These are phyloP conservation scores for Alligator mississippiensis DNA, from an alignment of 2,113 vertebrate genomes.

Conservation along the genomic window DNA sequence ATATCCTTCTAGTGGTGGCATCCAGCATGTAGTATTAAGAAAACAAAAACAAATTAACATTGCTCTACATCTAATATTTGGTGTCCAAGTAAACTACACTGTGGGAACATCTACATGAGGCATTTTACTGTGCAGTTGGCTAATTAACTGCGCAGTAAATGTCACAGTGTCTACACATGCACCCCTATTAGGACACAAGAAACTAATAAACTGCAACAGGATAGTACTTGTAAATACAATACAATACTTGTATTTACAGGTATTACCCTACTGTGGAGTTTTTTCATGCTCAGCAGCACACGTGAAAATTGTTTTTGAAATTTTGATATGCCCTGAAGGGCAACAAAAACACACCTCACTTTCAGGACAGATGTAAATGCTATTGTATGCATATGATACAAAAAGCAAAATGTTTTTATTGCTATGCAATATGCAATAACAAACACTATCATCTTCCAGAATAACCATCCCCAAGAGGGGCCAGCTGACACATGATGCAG, in stretches of 20 bases:
- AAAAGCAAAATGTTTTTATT: constrained; percentile 45
- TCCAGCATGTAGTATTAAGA: background rate
- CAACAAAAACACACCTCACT: constrained; percentile 40
- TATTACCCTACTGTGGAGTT: too few species aligned
- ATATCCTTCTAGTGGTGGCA: constrained; percentile 19
- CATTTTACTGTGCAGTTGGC: too few species aligned
- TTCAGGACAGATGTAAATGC: constrained; percentile 41
- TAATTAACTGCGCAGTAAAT: too few species aligned
- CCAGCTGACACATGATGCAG: background rate
- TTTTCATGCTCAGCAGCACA: too few species aligned
- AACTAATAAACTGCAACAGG: too few species aligned
- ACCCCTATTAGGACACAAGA: too few species aligned
- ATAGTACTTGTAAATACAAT: too few species aligned
- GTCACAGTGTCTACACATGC: too few species aligned
- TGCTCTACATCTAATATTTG: constrained; percentile 12
- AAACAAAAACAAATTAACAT: constrained; percentile 4
- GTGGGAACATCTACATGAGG: background rate
- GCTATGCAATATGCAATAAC: background rate
- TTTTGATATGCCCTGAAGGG: constrained; percentile 35
- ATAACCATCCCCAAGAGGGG: background rate
- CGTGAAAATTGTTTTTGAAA: background rate
- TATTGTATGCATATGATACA: background rate
- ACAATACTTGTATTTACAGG: too few species aligned
- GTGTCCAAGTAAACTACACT: background rate
- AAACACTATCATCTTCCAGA: background rate